Evolutionary conservation across 2,113 vertebrate species (phyloP).

Genomic region (Antechinus stuartii): DNA sequence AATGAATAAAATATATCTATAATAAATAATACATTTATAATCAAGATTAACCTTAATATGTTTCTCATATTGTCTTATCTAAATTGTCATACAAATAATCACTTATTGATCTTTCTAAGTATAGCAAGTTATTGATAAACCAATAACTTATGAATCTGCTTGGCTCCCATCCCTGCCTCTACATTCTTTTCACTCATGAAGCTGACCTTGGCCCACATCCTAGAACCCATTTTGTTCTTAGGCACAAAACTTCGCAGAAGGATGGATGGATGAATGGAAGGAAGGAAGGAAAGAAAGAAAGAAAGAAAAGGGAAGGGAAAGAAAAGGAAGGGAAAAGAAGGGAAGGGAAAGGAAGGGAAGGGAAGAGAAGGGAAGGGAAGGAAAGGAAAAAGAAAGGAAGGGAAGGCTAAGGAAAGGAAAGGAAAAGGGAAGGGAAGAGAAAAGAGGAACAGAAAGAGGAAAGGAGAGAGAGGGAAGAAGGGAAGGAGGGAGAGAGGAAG

Average conservation of each 20-base stretch:
- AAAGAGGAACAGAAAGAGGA: too few relatives aligned
- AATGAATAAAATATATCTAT: slow-evolving; percentile 34
- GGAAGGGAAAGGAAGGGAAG: too few relatives aligned
- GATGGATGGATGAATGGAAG: too few relatives aligned
- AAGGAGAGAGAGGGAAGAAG: too few relatives aligned
- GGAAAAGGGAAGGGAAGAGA: too few relatives aligned
- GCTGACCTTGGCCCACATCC: background rate
- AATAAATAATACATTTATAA: slow-evolving; percentile 49
- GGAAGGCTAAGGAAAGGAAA: background rate
- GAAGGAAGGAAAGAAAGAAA: too few relatives aligned
- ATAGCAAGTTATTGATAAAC: slow-evolving; percentile 26
- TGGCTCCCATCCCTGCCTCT: background rate
- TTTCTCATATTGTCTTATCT: slow-evolving; percentile 9
- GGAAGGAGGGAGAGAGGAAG: background rate
- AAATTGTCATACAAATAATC: slow-evolving; percentile 23
- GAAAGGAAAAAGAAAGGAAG: too few relatives aligned
- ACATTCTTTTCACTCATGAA: background rate
- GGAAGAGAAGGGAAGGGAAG: too few relatives aligned
- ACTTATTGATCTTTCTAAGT: slow-evolving; percentile 7
- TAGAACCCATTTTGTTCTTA: background rate
- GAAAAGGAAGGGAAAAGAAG: background rate
- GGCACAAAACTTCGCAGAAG: background rate
- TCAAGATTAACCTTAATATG: slow-evolving; percentile 41
- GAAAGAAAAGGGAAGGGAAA: too few relatives aligned
- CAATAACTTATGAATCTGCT: background rate